Evolutionary conservation across 2,797 vertebrate genomes (phyloP).

Genomic region (Glyptemys insculpta): DNA sequence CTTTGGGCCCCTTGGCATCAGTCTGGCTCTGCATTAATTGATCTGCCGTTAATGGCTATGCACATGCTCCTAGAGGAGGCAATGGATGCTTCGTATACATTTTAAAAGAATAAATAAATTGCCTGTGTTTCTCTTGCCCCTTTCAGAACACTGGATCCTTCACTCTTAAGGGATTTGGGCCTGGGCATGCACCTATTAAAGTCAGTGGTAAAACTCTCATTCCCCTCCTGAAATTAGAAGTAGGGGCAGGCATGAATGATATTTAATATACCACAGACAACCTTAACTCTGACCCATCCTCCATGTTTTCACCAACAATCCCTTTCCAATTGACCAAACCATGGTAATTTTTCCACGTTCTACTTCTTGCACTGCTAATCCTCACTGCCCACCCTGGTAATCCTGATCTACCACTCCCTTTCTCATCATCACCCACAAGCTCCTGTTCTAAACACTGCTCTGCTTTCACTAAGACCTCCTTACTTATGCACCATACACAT

Average conservation of each 20-base stretch:
- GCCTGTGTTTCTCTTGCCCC: neutral
- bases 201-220: neutral
- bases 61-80: neutral
- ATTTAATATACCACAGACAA: neutral
- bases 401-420: neutral
- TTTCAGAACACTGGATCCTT: neutral
- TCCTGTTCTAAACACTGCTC: neutral
- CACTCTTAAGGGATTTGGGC: neutral
- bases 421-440: neutral
- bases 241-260: neutral
- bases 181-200: neutral
- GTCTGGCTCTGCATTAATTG: neutral
- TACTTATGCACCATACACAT: neutral
- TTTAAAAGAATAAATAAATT: neutral
- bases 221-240: neutral
- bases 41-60: neutral
- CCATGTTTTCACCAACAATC: neutral
- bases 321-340: neutral
- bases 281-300: neutral
- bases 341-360: neutral
- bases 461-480: neutral
- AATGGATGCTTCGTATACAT: neutral
- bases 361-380: neutral
- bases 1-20: slow-evolving; percentile 48
- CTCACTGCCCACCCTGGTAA: neutral